Percentiles rank a stretch among this genome's conserved stretches.
Conservation (phyloP, 2,113 vertebrate species). For the Lynx canadensis region DNA sequence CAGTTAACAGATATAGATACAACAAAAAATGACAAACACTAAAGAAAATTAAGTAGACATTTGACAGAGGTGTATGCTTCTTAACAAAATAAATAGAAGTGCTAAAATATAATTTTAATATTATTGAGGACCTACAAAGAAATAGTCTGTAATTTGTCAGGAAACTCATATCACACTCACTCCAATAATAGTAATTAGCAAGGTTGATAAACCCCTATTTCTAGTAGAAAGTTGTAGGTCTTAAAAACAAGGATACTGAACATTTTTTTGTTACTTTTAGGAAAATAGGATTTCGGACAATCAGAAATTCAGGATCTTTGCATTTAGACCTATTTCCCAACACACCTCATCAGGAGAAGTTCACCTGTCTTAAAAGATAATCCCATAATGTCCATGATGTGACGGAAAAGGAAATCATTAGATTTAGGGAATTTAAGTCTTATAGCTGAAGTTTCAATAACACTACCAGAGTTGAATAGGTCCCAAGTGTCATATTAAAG, state of each 20-base stretch:
- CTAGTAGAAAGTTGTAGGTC: not conserved
- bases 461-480: slow-evolving; percentile 33
- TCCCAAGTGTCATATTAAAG: slow-evolving; percentile 39
- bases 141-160: not conserved
- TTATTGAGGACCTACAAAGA: not conserved
- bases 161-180: not conserved
- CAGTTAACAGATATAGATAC: not conserved
- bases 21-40: not conserved
- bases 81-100: not conserved
- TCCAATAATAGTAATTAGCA: not conserved
- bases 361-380: slow-evolving; percentile 46
- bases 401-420: slow-evolving; percentile 51
- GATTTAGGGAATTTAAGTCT: slow-evolving; percentile 54
- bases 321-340: not conserved
- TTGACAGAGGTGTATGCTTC: not conserved
- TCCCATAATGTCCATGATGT: not conserved
- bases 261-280: not conserved
- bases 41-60: not conserved
- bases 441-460: slow-evolving; percentile 62
- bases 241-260: not conserved
- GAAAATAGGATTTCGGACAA: not conserved
- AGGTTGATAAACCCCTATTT: not conserved
- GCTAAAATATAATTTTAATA: not conserved
- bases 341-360: not conserved
- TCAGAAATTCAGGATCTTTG: slow-evolving; percentile 11